Conservation (phyloP, 2,888 invertebrate genomes). For the Rhamnusium bicolor region DNA sequence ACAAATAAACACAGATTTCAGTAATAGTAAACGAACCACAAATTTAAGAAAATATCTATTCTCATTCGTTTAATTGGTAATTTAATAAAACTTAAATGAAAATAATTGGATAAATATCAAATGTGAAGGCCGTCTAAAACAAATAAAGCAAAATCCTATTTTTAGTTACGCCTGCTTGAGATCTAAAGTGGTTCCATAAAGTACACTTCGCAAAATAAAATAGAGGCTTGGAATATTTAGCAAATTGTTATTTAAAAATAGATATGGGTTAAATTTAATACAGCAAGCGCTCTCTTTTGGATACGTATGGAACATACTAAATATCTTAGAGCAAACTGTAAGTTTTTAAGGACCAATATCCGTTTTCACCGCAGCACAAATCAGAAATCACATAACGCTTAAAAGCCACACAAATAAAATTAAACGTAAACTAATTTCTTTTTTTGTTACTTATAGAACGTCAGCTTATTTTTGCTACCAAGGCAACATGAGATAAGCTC, state of each 20-base stretch:
- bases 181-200: slow-evolving; percentile 50
- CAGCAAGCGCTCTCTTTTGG: slow-evolving; percentile 25
- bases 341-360: background rate
- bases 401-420: too few species aligned
- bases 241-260: slow-evolving; percentile 31
- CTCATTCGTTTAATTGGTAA: slow-evolving; percentile 38
- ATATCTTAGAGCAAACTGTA: background rate
- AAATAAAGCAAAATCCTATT: slow-evolving; percentile 52
- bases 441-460: too few species aligned
- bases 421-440: too few species aligned
- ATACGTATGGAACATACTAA: background rate
- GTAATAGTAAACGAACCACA: slow-evolving; percentile 4
- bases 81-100: slow-evolving; percentile 44
- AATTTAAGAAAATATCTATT: slow-evolving; percentile 35
- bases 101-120: slow-evolving; percentile 51
- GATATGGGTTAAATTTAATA: slow-evolving; percentile 16
- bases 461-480: too few species aligned
- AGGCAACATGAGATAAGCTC: too few species aligned
- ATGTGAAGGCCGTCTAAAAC: slow-evolving; percentile 50
- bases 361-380: background rate
- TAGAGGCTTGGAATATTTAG: slow-evolving; percentile 31
- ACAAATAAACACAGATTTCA: background rate
- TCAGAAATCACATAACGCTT: too few species aligned
- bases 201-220: slow-evolving; percentile 39
- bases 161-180: slow-evolving; percentile 50